phyloP scores from a whole-genome alignment of 2,888 invertebrate genomes.

The Elysia crispata region DNA sequence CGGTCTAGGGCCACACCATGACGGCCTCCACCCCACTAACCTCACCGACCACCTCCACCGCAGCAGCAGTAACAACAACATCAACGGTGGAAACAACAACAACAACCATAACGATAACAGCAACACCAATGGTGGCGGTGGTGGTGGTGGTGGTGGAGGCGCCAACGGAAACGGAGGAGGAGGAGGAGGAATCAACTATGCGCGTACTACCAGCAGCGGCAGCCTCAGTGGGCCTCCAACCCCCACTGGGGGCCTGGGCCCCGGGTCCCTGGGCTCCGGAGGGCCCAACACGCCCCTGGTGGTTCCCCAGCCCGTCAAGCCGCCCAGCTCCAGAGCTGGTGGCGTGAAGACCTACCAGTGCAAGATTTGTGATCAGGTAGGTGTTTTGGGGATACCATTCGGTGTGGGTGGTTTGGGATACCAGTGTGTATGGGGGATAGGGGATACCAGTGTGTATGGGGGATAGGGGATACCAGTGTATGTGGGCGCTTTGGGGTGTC shows the following conservation, averaged over 20 bases:
- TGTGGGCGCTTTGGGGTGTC: too few species aligned
- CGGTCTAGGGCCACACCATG: slow-evolving; percentile 36
- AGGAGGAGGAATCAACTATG: slow-evolving; percentile 67
- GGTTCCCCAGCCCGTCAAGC: slow-evolving; percentile 73
- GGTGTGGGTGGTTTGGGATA: too few species aligned
- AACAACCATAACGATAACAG: not conserved
- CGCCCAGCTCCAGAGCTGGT: slow-evolving; percentile 54
- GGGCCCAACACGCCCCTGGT: slow-evolving; percentile 66
- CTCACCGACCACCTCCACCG: slow-evolving; percentile 48
- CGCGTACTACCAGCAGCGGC: slow-evolving; percentile 65
- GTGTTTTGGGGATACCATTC: not conserved
- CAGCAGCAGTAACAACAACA: slow-evolving; percentile 26
- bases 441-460: too few species aligned
- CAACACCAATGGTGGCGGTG: slow-evolving; percentile 39
- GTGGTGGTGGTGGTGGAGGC: slow-evolving; percentile 52
- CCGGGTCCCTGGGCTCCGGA: slow-evolving; percentile 32
- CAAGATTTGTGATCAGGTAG: slow-evolving; percentile 75
- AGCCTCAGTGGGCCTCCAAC: slow-evolving; percentile 69
- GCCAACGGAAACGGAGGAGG: slow-evolving; percentile 62
- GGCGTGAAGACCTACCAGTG: slow-evolving; percentile 70
- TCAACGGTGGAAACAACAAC: not conserved
- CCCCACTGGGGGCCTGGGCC: slow-evolving; percentile 54
- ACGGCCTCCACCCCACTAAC: slow-evolving; percentile 44
- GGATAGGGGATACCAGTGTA: too few species aligned
- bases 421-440: too few species aligned